Evolutionary conservation across 2,797 vertebrate genomes (phyloP), one percentile per base, ranked within the genome.

Genomic region (Characodon lateralis): DNA sequence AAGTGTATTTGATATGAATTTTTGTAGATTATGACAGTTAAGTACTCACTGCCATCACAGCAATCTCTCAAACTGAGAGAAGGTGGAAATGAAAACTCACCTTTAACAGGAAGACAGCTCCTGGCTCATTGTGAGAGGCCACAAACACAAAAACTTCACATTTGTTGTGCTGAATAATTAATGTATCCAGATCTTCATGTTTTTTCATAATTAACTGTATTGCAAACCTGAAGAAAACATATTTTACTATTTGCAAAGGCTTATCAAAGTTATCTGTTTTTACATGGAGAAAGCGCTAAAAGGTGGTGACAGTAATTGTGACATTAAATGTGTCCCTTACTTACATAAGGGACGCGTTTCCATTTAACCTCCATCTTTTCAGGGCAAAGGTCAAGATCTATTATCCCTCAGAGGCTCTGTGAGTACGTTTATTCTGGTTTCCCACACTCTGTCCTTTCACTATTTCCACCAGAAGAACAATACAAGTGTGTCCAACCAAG

Each of bases 401-500:
- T 84, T 80, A 79, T 83, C 78, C 83, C 74, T 10, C 76, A 55
- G 70, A 43, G 68, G 75, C 73, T 87, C 85, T 89, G 81, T 90
- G 89, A 89, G 81, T 78, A 81, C 82, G 78, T 73, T 74, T 87
- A 66, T 73, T 79, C 77, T 83, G 74, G 81, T 87, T 92, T 91
- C 90, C 85, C 90, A 93, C 87, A 91, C 79, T 84, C 69, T 77
- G 76, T 81, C 74, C 48, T 80, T 80, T 84, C 43, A 78, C 70
- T 74, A 71, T 72, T 76, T 82, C 83, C 73, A 87, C 20, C 48
- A 50, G 26, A 74, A 58, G 66, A 87, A 89, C 84, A 91, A 91
- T 73, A 76, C 79, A 85, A 82, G 85, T 87, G 87, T 91, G 85
- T 26, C 43, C 66, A 70, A 26, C 78, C 50, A 12, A 69, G 41